Base-by-base conservation (phyloP, 2,888 invertebrate species). In the Apotomis betuletana region DNA sequence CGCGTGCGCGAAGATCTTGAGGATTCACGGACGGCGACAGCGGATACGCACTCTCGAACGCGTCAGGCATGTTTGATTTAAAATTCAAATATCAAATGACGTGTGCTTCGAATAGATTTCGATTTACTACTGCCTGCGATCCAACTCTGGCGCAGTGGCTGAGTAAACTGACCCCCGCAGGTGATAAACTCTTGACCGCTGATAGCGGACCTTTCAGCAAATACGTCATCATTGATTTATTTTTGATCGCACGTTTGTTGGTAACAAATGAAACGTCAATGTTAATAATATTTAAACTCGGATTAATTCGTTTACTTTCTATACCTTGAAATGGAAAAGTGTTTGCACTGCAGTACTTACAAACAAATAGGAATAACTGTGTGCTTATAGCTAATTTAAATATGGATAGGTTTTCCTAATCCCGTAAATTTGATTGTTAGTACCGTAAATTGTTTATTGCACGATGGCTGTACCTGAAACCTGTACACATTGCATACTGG, bases 31-130 rank as follows among this genome's bases (percentile, higher is more conserved):
- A 80, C 41, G 94, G 93, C 67, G 90, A 85, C 73, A 94, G 84
- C 38, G 95, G 95, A 83, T 95, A 94, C 55, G 92, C 88, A 79
- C 89, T 90, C 82, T 95, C 95, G 78, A 94, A 94, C 58, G 86
- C 87, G 86, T 95, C 94, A 58, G 95, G 95, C 95, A 95, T 95
- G 81, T 54, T 13, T 44, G 65, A 74, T 73, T 77, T 69, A 68
- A 44, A 62, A 74, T 73, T 77, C 65, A 67, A 65, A 70, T 27
- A 62, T 73, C 52, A 64, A 72, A 71, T 44, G 61, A 69, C 76
- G 75, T 74, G 65, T 75, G 79, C 55, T 75, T 76, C 59, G 71
- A 73, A 77, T 74, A 70, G 75, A 76, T 77, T 75, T 76, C 78
- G 71, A 79, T 77, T 70, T 76, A 78, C 74, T 76, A 87, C 84